phyloP scores from a whole-genome alignment of 2,888 invertebrate species.

The Melieria omissa region DNA sequence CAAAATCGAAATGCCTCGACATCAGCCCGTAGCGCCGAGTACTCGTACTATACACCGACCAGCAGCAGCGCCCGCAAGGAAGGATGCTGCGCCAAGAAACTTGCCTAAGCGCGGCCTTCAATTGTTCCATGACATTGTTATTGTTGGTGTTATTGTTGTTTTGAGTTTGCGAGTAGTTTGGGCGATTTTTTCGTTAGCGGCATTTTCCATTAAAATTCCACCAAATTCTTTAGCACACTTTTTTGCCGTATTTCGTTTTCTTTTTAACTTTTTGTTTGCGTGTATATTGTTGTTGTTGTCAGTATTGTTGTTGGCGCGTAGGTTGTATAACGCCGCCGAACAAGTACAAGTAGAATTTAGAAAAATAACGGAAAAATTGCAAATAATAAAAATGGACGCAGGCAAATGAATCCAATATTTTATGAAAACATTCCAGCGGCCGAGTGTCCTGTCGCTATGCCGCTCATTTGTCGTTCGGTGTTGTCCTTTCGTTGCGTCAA shows the following conservation, averaged over 20 bases:
- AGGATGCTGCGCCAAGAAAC: constrained; percentile 3
- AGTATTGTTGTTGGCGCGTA: neutral
- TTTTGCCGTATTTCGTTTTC: constrained; percentile 12
- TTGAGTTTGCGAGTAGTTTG: constrained; percentile 54
- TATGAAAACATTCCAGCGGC: constrained; percentile 47
- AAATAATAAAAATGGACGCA: constrained; percentile 56
- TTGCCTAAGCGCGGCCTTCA: constrained; percentile 14
- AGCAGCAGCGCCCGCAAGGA: neutral
- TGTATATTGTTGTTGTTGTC: neutral
- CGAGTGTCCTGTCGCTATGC: neutral
- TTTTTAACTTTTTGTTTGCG: constrained; percentile 34
- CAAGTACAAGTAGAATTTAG: constrained; percentile 48
- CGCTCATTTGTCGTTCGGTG: neutral
- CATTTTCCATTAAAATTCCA: constrained; percentile 65
- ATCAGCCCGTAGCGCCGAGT: too few species aligned
- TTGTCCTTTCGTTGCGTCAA: constrained; percentile 13
- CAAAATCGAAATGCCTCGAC: too few species aligned
- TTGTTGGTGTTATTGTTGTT: constrained; percentile 41
- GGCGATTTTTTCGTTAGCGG: constrained; percentile 52
- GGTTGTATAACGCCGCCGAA: constrained; percentile 16
- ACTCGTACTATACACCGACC: too few species aligned
- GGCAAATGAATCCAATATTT: constrained; percentile 62
- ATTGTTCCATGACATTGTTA: neutral
- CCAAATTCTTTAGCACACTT: constrained; percentile 46
- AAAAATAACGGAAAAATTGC: constrained; percentile 58